Evolutionary conservation across 2,888 invertebrate species (phyloP).

Genomic region (Drosophila neutralis): DNA sequence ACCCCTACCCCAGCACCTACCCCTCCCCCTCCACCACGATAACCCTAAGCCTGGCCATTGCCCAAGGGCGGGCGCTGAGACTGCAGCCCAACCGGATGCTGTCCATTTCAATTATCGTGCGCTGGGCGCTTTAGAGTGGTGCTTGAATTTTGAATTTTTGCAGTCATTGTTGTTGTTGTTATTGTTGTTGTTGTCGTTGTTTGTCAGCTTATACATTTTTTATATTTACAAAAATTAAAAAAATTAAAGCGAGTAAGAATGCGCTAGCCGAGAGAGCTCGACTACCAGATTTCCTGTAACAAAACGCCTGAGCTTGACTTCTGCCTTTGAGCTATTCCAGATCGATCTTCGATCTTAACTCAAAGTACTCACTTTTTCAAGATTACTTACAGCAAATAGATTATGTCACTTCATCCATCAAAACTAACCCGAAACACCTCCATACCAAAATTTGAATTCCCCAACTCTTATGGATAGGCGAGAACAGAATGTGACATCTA

Average conservation of each 20-base stretch:
- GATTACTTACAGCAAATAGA: not conserved
- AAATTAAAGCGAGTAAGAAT: not conserved
- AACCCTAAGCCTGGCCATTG: slow-evolving; percentile 9
- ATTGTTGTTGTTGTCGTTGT: slow-evolving; percentile 32
- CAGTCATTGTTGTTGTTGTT: slow-evolving; percentile 55
- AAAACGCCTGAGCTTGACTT: not conserved
- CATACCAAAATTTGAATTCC: not conserved
- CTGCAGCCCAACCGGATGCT: slow-evolving; percentile 78
- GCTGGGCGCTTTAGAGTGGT: slow-evolving; percentile 73
- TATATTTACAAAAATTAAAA: slow-evolving; percentile 52
- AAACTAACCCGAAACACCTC: not conserved
- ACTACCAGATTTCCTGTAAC: slow-evolving; percentile 1
- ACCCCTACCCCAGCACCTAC: not conserved
- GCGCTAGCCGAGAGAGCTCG: not conserved
- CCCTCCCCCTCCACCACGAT: not conserved
- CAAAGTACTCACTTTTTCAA: not conserved
- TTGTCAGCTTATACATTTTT: slow-evolving; percentile 72
- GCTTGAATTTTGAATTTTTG: slow-evolving; percentile 81
- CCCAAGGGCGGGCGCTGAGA: slow-evolving; percentile 29
- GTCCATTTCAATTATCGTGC: slow-evolving; percentile 82
- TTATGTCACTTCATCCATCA: too few species aligned
- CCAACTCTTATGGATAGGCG: not conserved
- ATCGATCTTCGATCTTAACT: not conserved
- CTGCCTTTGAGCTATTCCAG: not conserved
- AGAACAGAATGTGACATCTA: not conserved